Evolutionary conservation across 2,797 vertebrate genomes (phyloP), one percentile per base, ranked within the genome.

Genomic region (Eleutherodactylus coqui): DNA sequence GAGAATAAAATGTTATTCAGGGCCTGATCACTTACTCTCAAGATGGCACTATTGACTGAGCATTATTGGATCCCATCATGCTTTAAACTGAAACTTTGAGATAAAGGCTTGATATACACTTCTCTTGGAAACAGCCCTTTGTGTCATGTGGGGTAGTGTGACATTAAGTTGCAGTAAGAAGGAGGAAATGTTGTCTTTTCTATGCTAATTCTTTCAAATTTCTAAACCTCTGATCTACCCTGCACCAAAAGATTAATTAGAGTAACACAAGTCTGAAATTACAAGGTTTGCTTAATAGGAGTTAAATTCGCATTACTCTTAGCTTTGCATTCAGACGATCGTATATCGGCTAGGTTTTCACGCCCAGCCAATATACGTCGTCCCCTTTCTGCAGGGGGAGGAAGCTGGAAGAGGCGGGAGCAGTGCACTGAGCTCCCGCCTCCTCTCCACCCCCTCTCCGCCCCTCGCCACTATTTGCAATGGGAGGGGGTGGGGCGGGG

Each of bases 31-130:
- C 38, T 83, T 72, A 5, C 32, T 45, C 49, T 83, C 69, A 60
- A 17, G 69, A 72, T 38, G 27, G 9, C 1, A 41, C 51, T 83
- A 83, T 58, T 51, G 69, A 41, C 49, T 43, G 67, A 73, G 47
- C 29, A 73, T 82, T 82, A 82, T 72, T 82, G 36, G 80, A 24
- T 67, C 47, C 38, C 67, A 27, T 53, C 36, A 58, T 16, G 14
- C 21, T 82, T 82, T 82, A 58, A 32, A 55, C 49, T 21, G 45
- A 73, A 32, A 29, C 49, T 4, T 64, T 82, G 19, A 82, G 64
- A 82, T 58, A 69, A 70, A 81, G n/a, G 80, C 67, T 72, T 82
- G 80, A 82, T 73, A 82, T 82, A 51, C 34, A 21, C 45, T 82
- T 82, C 64, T 36, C 47, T n/a, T 51, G n/a, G 45, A 70, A 69